Conservation (phyloP, 2,113 vertebrate species). For the Mustela lutreola region DNA sequence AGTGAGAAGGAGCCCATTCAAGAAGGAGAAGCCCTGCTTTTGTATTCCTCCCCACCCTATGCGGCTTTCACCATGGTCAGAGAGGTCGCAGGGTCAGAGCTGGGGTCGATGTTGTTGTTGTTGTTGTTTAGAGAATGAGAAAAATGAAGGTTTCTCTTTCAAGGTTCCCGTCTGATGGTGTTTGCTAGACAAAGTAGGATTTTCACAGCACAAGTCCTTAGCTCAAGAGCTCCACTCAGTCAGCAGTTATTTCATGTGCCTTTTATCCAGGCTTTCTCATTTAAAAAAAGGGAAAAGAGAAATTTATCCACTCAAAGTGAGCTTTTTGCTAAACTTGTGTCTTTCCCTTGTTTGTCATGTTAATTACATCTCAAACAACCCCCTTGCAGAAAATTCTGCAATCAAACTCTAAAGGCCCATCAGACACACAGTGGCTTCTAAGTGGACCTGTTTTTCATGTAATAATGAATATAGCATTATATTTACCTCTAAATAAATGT, state of each 20-base stretch:
- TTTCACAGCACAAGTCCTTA: slow-evolving; percentile 87
- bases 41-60: slow-evolving; percentile 73
- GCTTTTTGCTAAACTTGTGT: slow-evolving; percentile 86
- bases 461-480: slow-evolving; percentile 72
- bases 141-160: slow-evolving; percentile 85
- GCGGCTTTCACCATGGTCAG: slow-evolving; percentile 81
- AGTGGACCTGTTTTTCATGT: slow-evolving; percentile 77
- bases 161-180: slow-evolving; percentile 87
- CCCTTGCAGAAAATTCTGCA: slow-evolving; percentile 83
- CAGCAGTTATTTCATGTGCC: slow-evolving; percentile 86
- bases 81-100: slow-evolving; percentile 82
- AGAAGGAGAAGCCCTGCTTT: slow-evolving; percentile 75
- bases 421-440: slow-evolving; percentile 79
- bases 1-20: slow-evolving; percentile 75
- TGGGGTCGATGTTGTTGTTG: slow-evolving; percentile 49
- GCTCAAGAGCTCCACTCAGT: slow-evolving; percentile 87
- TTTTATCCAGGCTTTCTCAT: slow-evolving; percentile 84
- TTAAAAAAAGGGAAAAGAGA: slow-evolving; percentile 76
- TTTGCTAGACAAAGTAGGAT: slow-evolving; percentile 88
- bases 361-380: slow-evolving; percentile 83
- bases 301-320: slow-evolving; percentile 86
- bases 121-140: slow-evolving; percentile 76
- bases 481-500: slow-evolving; percentile 71
- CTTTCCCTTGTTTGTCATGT: slow-evolving; percentile 79
- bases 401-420: slow-evolving; percentile 75